Evolutionary conservation across 2,888 invertebrate genomes (phyloP).

Genomic region (Drosophila mimetica): DNA sequence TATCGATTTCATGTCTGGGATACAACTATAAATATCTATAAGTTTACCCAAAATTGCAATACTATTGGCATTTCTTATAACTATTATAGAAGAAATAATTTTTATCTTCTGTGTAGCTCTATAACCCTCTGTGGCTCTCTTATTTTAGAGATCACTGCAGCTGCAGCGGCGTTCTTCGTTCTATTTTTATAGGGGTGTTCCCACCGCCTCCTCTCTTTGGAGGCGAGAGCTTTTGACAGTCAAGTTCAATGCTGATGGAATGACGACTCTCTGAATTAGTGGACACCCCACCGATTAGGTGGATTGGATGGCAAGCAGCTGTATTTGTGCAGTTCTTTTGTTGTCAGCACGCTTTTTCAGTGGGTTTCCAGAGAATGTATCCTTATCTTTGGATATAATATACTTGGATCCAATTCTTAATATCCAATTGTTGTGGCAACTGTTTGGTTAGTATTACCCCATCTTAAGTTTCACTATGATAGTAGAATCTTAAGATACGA

Average conservation of each 20-base stretch:
- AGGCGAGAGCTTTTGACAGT: slow-evolving; percentile 28
- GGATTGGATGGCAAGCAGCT: slow-evolving; percentile 9
- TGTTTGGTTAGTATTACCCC: too few relatives aligned
- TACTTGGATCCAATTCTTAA: neutral
- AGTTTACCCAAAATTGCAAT: too few relatives aligned
- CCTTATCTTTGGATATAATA: neutral
- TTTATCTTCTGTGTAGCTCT: neutral
- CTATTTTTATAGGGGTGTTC: slow-evolving; percentile 1
- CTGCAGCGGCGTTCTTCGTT: slow-evolving; percentile 1
- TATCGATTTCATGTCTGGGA: too few relatives aligned
- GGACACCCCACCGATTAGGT: slow-evolving; percentile 10
- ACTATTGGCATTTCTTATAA: too few relatives aligned
- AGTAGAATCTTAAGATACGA: too few relatives aligned
- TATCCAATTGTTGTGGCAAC: neutral
- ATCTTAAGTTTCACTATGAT: too few relatives aligned
- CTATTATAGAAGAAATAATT: too few relatives aligned
- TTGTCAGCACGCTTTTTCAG: neutral
- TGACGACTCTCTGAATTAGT: slow-evolving; percentile 2
- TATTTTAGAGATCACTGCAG: slow-evolving; percentile 13
- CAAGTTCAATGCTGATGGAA: slow-evolving; percentile 43
- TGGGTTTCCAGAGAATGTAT: neutral
- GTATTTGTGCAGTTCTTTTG: neutral
- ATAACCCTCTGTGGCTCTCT: neutral
- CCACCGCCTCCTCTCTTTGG: neutral
- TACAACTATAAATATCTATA: too few relatives aligned